Conservation (phyloP, 2,797 vertebrate species). For the Rachycentron canadum region DNA sequence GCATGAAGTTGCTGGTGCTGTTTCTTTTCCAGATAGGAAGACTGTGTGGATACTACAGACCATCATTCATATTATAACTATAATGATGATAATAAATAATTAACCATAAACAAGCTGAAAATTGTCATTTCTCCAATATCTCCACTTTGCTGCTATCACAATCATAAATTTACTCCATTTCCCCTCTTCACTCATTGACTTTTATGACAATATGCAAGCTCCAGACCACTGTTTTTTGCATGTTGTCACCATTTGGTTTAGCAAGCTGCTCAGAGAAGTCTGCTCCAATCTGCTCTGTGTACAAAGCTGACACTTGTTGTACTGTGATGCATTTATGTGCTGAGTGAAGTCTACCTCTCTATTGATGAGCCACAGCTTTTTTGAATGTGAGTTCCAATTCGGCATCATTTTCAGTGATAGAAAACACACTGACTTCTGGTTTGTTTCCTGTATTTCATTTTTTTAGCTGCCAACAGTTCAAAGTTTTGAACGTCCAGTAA, state of each 20-base stretch:
- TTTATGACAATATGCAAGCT: slow-evolving; percentile 26
- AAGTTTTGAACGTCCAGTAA: slow-evolving; percentile 15
- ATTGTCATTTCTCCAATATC: no score
- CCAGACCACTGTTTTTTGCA: slow-evolving; percentile 33
- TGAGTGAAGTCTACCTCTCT: slow-evolving; percentile 20
- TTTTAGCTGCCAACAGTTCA: slow-evolving; percentile 11
- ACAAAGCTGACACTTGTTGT: slow-evolving; percentile 43
- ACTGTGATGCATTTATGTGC: slow-evolving; percentile 38
- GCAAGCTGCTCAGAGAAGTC: slow-evolving; percentile 50
- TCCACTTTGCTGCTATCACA: background rate
- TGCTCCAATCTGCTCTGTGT: slow-evolving; percentile 50
- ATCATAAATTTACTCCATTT: background rate
- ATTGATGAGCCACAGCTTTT: slow-evolving; percentile 10
- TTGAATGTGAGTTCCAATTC: slow-evolving; percentile 1
- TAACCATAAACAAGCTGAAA: no score
- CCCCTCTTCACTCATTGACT: background rate
- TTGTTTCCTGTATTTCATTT: slow-evolving; percentile 10
- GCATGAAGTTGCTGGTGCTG: slow-evolving; percentile 10
- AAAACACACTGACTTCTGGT: background rate
- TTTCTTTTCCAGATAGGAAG: slow-evolving; percentile 17
- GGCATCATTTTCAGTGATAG: background rate
- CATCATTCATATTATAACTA: background rate
- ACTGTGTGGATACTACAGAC: slow-evolving; percentile 19
- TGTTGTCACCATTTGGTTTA: slow-evolving; percentile 49
- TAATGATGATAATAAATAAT: background rate